A percentile compares a stretch with the other conserved stretches of the same genome.
Evolutionary conservation across 2,113 vertebrate species (phyloP).

Genomic region (Neoarius graeffei): DNA sequence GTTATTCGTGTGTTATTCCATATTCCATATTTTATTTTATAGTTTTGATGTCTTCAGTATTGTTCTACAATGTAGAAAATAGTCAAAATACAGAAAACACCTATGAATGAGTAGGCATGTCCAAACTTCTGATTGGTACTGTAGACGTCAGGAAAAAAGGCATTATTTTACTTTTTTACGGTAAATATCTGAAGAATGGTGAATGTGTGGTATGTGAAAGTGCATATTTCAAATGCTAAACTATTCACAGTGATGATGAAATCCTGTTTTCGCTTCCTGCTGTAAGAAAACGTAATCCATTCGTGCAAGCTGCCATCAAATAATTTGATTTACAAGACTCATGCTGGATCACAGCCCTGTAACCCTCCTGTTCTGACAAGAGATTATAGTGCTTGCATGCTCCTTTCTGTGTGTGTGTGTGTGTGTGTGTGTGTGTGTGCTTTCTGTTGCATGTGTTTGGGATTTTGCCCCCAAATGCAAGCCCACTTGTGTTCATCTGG

Average conservation of each 20-base stretch:
- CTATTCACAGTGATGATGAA: constrained; percentile 15
- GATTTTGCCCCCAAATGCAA: neutral
- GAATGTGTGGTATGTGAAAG: neutral
- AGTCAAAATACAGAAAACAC: no score
- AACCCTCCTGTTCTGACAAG: constrained; percentile 43
- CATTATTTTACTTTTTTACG: no score
- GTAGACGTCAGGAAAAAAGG: no score
- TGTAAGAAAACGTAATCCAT: constrained; percentile 51
- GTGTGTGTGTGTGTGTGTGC: neutral
- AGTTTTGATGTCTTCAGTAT: no score
- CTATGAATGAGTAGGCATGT: no score
- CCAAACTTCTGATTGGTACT: no score
- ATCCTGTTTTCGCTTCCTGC: constrained; percentile 30
- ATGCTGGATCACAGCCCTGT: constrained; percentile 35
- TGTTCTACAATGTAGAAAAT: no score
- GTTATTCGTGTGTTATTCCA: no score
- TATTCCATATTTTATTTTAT: no score
- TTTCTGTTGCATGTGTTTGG: neutral
- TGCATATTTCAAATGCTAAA: neutral
- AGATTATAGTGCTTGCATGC: constrained; percentile 38
- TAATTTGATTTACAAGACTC: constrained; percentile 54
- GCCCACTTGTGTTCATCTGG: neutral
- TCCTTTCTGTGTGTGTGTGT: constrained; percentile 17
- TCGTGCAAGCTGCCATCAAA: constrained; percentile 41
- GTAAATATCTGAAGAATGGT: neutral